Conservation (phyloP, 1,140 invertebrate species). For the Pararge aegeria region DNA sequence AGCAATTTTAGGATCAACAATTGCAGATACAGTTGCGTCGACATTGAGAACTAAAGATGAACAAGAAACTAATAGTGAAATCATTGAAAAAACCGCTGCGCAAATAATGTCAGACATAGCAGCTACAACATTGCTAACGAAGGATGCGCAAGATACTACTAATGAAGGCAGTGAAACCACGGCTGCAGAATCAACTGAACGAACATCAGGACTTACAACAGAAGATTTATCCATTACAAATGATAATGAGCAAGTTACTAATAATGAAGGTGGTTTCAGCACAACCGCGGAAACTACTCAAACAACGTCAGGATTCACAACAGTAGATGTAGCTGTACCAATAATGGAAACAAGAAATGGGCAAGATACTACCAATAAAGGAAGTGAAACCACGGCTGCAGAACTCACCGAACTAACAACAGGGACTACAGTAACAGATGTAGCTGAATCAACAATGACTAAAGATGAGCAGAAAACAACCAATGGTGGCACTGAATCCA, state of each 20-base stretch:
- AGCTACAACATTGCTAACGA: too few species aligned
- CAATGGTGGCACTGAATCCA: neutral
- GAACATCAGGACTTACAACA: too few species aligned
- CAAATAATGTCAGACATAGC: too few species aligned
- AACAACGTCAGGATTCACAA: neutral
- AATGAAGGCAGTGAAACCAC: too few species aligned
- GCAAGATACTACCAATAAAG: neutral
- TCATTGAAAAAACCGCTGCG: too few species aligned
- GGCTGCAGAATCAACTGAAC: too few species aligned
- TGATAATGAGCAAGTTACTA: neutral
- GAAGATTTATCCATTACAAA: neutral
- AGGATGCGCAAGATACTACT: too few species aligned
- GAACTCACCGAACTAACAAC: neutral
- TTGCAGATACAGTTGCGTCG: too few species aligned
- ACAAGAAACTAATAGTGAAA: too few species aligned
- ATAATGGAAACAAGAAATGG: neutral
- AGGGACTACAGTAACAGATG: conserved; percentile 1
- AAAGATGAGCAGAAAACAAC: neutral
- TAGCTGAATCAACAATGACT: neutral
- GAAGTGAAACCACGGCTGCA: neutral
- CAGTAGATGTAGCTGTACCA: neutral
- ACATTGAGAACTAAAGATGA: too few species aligned
- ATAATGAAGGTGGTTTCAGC: neutral
- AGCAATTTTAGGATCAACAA: too few species aligned
- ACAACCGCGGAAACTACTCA: neutral